Evolutionary conservation across 2,113 vertebrate species (phyloP).

Genomic region (Myrmophylax atrothorax): DNA sequence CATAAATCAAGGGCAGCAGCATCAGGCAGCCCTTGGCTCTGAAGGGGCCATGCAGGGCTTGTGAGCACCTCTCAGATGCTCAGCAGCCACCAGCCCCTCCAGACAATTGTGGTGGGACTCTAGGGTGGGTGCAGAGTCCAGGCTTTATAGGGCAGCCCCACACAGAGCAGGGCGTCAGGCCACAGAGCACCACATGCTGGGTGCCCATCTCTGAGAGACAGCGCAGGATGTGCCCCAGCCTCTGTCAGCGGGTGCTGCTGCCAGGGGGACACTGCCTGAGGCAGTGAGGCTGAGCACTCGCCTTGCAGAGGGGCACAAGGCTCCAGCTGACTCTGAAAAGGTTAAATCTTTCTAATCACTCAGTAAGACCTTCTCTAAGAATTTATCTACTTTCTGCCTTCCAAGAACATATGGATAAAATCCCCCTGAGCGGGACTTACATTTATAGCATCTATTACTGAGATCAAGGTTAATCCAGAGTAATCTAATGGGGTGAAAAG

Average conservation of each 20-base stretch:
- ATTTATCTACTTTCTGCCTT: conserved; percentile 67
- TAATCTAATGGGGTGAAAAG: conserved; percentile 71
- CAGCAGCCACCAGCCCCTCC: not conserved
- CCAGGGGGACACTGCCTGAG: not conserved
- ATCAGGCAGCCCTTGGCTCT: not conserved
- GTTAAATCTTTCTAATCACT: conserved; percentile 64
- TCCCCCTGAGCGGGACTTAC: conserved; percentile 65
- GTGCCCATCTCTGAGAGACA: not conserved
- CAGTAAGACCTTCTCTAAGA: conserved; percentile 59
- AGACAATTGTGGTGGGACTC: not conserved
- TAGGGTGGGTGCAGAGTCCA: not conserved
- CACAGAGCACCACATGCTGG: rapidly evolving
- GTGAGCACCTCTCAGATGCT: not conserved
- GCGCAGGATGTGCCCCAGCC: not conserved
- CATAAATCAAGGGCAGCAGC: not conserved
- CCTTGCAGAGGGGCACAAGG: rapidly evolving
- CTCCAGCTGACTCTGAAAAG: not conserved
- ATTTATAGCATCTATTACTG: conserved; percentile 70
- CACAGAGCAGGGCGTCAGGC: not conserved
- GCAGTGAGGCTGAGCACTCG: not conserved
- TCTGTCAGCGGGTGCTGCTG: rapidly evolving
- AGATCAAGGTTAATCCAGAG: conserved; percentile 73
- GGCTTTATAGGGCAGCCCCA: not conserved
- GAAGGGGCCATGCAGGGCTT: not conserved
- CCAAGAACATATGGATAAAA: conserved; percentile 71